Evolutionary conservation across 2,113 vertebrate genomes (phyloP), one percentile per base, ranked within the genome.

Genomic region (Psilopogon haemacephalus): DNA sequence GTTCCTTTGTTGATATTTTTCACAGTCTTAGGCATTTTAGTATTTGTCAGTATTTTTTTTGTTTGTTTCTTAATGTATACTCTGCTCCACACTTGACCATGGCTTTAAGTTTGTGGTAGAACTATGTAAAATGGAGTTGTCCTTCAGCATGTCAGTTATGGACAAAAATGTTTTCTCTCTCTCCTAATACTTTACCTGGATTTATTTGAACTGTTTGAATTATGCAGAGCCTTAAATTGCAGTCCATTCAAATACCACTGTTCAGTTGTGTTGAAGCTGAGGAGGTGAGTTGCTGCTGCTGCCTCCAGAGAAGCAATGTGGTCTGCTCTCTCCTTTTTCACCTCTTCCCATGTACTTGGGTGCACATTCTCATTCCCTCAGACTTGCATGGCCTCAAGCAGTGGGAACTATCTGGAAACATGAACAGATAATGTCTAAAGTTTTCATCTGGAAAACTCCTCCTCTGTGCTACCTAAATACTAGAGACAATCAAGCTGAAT

Each of bases 311-410:
- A 6, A 64, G 20, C 63, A 64, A 40, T 38, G 24, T 46, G 12
- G 1, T 15, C 26, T 48, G 1, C 30, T 27, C 46, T 5, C 26
- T 59, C 9, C 77, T 30, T 26, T 11, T 24, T 46, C 15, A 55
- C n/a, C 10, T 27, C 18, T n/a, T 40, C 26, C 26, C 5, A 0
- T 23, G 15, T n/a, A 6, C 17, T 14, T 37, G 17, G 17, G 8
- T 17, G 9, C 30, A n/a, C 8, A 1, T 6, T 27, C 12, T 48
- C 8, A 8, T 52, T 14, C 12, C 35, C 40, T 24, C 14, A 40
- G 2, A 11, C 9, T 30, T n/a, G 1, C 27, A 62, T 0, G 9
- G 8, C 26, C 40, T 62, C 46, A 21, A 5, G 13, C 0, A 1
- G 5, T 50, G 35, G 23, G 19, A 24, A 30, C 33, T 68, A 9